Conservation (phyloP, 2,888 invertebrate species). For the Hanleya hanleyi region DNA sequence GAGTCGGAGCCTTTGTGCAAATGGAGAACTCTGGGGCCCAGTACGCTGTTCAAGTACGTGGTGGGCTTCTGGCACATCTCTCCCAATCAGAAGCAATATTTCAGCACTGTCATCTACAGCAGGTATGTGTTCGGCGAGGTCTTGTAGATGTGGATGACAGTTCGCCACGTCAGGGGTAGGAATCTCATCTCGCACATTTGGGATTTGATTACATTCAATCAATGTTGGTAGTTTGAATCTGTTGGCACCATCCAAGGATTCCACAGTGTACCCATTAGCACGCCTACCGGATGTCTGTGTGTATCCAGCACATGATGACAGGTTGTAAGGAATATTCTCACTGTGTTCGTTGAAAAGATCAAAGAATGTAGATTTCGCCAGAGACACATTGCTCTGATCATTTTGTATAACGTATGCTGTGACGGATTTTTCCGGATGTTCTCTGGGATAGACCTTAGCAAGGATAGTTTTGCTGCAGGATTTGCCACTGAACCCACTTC, state of each 20-base stretch:
- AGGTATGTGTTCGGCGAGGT: too few relatives aligned
- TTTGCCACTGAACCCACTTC: constrained; percentile 18
- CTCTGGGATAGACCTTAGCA: constrained; percentile 9
- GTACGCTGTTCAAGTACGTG: too few relatives aligned
- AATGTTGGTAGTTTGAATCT: too few relatives aligned
- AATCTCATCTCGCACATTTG: too few relatives aligned
- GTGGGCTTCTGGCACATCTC: too few relatives aligned
- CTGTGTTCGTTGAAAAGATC: background rate
- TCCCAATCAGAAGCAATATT: too few relatives aligned
- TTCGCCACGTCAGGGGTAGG: too few relatives aligned
- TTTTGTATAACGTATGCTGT: background rate
- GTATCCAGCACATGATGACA: constrained; percentile 4
- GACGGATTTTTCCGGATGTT: constrained; percentile 9
- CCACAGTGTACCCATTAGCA: constrained; percentile 19
- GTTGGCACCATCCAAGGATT: constrained; percentile 21
- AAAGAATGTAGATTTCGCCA: background rate
- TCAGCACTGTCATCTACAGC: too few relatives aligned
- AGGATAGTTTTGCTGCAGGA: constrained; percentile 20
- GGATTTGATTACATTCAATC: too few relatives aligned
- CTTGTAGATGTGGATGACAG: too few relatives aligned
- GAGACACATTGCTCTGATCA: constrained; percentile 10
- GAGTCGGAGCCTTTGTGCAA: too few relatives aligned
- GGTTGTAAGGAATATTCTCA: background rate
- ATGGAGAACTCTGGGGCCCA: too few relatives aligned
- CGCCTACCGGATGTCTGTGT: background rate